These are phyloP conservation scores for Phoxinus phoxinus DNA, from an alignment of 2,113 vertebrate species.

Conservation along the genomic window DNA sequence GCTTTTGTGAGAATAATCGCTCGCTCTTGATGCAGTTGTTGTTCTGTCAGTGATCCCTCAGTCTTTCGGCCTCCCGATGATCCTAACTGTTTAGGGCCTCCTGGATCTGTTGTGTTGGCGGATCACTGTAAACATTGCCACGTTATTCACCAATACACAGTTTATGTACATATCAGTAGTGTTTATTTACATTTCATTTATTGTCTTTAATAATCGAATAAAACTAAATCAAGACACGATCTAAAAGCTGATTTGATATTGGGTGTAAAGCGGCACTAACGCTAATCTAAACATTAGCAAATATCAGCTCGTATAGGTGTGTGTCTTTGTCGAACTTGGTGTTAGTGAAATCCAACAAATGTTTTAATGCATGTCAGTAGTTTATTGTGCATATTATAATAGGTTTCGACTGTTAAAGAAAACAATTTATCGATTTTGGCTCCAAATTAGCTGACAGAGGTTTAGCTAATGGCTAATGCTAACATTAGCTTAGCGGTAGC, in stretches of 20 bases:
- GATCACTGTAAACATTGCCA: constrained; percentile 20
- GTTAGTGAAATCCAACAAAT: background rate
- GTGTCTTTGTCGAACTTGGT: background rate
- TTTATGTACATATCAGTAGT: background rate
- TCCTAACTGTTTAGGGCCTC: background rate
- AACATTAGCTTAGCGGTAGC: constrained; percentile 56
- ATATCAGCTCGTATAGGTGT: background rate
- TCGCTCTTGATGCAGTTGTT: background rate
- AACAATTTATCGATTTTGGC: background rate
- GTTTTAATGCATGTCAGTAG: background rate
- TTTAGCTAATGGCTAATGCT: constrained; percentile 39
- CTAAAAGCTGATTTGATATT: background rate
- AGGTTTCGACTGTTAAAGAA: background rate
- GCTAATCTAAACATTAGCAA: constrained; percentile 39
- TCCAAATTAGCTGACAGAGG: constrained; percentile 58
- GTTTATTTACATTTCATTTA: background rate
- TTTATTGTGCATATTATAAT: background rate
- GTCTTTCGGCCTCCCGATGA: constrained; percentile 20
- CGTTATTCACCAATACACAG: background rate
- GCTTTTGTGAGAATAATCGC: background rate
- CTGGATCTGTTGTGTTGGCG: background rate
- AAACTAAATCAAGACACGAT: background rate
- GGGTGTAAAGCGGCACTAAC: background rate
- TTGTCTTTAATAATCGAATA: background rate
- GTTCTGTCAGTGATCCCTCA: background rate